phyloP scores from a whole-genome alignment of 2,797 vertebrate genomes.

The Ciconia nigra region DNA sequence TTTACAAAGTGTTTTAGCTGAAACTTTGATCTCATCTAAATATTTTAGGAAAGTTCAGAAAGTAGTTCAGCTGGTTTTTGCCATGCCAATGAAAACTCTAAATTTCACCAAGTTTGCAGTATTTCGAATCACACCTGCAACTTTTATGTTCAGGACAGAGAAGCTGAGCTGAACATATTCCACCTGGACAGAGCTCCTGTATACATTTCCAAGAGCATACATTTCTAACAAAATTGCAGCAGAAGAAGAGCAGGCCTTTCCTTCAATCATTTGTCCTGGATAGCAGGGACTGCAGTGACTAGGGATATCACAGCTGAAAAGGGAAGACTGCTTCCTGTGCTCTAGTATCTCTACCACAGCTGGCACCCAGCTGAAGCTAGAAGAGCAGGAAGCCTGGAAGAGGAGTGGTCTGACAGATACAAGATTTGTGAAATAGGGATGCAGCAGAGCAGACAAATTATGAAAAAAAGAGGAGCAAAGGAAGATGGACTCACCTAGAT shows the following conservation, averaged over 20 bases:
- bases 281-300: not conserved
- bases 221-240: not conserved
- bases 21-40: not conserved
- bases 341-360: not conserved
- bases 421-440: not conserved
- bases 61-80: not conserved
- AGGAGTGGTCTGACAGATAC: not conserved
- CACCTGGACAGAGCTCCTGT: not conserved
- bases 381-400: not conserved
- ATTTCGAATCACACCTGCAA: not conserved
- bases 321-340: not conserved
- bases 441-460: constrained; percentile 1
- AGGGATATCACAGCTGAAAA: not conserved
- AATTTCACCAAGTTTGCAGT: not conserved
- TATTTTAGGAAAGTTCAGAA: not conserved
- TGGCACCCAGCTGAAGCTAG: not conserved
- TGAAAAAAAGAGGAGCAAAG: constrained; percentile 18
- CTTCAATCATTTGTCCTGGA: not conserved
- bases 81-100: not conserved
- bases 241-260: not conserved
- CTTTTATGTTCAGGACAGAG: not conserved
- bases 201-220: not conserved
- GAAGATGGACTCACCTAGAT: constrained; percentile 56
- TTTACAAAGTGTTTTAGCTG: not conserved
- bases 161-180: not conserved